Evolutionary conservation across 2,797 vertebrate genomes (phyloP), one percentile per base, ranked within the genome.

Genomic region (Astyanax mexicanus): DNA sequence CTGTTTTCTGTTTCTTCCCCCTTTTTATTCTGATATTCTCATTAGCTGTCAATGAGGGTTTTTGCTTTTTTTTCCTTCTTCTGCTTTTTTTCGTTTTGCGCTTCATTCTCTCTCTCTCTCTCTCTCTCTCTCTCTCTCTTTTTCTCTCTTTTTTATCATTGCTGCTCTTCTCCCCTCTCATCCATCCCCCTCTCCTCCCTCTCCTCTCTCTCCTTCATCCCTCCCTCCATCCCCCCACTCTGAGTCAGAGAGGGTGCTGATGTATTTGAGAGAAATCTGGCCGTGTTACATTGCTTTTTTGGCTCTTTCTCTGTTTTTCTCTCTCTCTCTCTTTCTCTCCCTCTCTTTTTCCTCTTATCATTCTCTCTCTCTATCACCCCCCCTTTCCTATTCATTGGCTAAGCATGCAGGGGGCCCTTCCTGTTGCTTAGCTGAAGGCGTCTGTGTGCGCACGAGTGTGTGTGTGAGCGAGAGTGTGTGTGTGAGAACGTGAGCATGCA

Each of bases 171-270:
- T 9, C 25, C 62, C 61, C 40, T 37, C 21, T 80, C 44, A 35
- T 37, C 58, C 65, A 51, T 66, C 62, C 32, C 68, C 40, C 57
- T 40, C 42, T 27, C 51, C 51, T 40, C 75, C 74, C 27, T 57
- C 64, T 67, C 7, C 66, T 74, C 65, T 74, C 27, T 57, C 64
- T 67, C 7, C 66, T 74, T 65, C 49, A 64, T 54, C 49, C 62
- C 51, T 70, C 70, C 69, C 78, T 74, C 69, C 51, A 79, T 83
- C 77, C 80, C 80, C 82, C 73, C 81, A 76, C 85, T 70, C 69
- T 72, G 78, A 83, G 64, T 88, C 82, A 81, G 70, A 75, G 72
- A 73, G 29, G 29, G 64, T 70, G 72, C 69, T 78, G 75, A 72
- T 72, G 69, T 42, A 78, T 78, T 66, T 67, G 42, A 72, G 52